Base-by-base conservation (phyloP, 2,888 invertebrate species). In the Euplexia lucipara region DNA sequence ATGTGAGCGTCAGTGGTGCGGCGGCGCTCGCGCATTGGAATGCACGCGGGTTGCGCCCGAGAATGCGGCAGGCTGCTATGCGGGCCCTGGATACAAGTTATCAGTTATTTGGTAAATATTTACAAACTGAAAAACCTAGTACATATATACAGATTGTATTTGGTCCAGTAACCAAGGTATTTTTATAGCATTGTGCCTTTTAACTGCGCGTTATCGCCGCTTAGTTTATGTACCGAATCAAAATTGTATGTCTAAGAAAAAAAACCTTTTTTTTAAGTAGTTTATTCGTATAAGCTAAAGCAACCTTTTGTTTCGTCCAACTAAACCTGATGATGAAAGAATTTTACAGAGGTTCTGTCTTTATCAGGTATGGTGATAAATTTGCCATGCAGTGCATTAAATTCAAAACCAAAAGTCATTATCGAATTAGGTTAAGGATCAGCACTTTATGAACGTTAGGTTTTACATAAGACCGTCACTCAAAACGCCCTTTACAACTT, bases 1-100 rank as follows among this genome's bases (percentile, higher is more conserved):
- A 89, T 91, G 88, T 87, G 88, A 89, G 83, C 83, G 86, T 82
- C 77, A 74, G 76, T 66, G 82, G 75, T 79, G 75, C 62, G 80
- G 73, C 81, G 75, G 83, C 83, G 85, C 79, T 78, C 81, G 84
- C 85, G 80, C 83, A 75, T 76, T 71, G 86, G 87, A 83, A 88
- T 89, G 85, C 82, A 76, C 61, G 81, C 77, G 67, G 78, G 70
- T 77, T 75, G 79, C 58, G 69, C 63, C 57, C 68, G 71, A 82
- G 75, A 82, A 83, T 83, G 79, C 74, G 77, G 64, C 48, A 76
- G 45, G 57, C 78, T 76, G 65, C 66, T 79, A 60, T 71, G 75
- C 59, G 78, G 67, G 52, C 75, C 63, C 57, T 79, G 76, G 75
- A 72, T 72, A 78, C 79, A 76, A 63, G 57, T 60, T 65, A 54